phyloP scores from a whole-genome alignment of 2,888 invertebrate genomes.

The Frankliniella fusca region DNA sequence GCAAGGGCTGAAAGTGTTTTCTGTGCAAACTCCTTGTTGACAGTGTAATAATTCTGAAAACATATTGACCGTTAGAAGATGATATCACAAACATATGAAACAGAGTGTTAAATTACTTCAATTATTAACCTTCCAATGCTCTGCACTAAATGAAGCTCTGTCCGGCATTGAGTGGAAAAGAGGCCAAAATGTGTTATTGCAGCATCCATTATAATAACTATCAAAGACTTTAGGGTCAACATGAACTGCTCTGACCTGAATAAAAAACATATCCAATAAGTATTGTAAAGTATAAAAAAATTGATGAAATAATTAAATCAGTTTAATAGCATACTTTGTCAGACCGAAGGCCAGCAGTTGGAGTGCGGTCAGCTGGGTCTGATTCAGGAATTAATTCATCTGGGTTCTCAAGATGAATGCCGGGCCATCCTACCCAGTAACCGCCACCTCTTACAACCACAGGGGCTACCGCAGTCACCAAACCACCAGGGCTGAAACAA shows the following conservation, averaged over 20 bases:
- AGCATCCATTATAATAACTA: slow-evolving; percentile 87
- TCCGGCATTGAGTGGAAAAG: slow-evolving; percentile 91
- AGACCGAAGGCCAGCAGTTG: slow-evolving; percentile 79
- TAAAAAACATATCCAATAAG: slow-evolving; percentile 31
- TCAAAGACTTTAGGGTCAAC: slow-evolving; percentile 73
- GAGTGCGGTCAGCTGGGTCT: slow-evolving; percentile 77
- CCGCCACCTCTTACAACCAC: slow-evolving; percentile 80
- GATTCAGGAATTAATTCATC: slow-evolving; percentile 80
- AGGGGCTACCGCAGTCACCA: slow-evolving; percentile 87
- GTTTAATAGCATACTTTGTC: slow-evolving; percentile 61
- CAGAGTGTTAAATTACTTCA: not conserved
- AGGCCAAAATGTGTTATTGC: slow-evolving; percentile 90
- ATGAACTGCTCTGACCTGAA: slow-evolving; percentile 74
- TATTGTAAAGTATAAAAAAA: not conserved
- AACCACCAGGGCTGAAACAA: slow-evolving; percentile 72
- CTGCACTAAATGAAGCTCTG: slow-evolving; percentile 73
- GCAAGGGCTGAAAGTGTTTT: slow-evolving; percentile 66
- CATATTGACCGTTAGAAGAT: slow-evolving; percentile 27
- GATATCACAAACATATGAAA: slow-evolving; percentile 5
- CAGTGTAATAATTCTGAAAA: slow-evolving; percentile 64
- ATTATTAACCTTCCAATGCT: slow-evolving; percentile 61
- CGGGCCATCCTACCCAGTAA: slow-evolving; percentile 90
- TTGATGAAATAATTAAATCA: not conserved
- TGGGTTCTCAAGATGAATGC: slow-evolving; percentile 72
- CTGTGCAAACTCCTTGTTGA: slow-evolving; percentile 78